phyloP scores from a whole-genome alignment of 2,113 vertebrate genomes.

The Oryzias woworae region DNA sequence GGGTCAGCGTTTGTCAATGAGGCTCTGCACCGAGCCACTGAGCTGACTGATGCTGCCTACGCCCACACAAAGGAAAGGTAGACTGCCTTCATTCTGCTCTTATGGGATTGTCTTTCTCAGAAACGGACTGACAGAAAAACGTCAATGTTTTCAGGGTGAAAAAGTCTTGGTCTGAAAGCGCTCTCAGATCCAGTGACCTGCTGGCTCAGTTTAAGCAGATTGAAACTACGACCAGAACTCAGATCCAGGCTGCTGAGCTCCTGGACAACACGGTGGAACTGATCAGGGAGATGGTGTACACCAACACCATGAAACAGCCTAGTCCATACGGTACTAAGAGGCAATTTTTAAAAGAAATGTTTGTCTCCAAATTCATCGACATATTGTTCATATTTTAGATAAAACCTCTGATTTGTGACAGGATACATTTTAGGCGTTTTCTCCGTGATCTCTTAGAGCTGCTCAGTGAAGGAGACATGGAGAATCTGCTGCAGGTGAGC shows the following conservation, averaged over 20 bases:
- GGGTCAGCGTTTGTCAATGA: slow-evolving; percentile 69
- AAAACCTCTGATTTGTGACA: neutral
- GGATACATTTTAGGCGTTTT: neutral
- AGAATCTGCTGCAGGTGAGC: slow-evolving; percentile 69
- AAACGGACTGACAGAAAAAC: neutral
- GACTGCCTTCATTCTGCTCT: neutral
- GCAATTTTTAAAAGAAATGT: neutral
- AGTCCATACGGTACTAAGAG: slow-evolving; percentile 63
- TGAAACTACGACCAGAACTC: slow-evolving; percentile 67
- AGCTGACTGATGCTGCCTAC: slow-evolving; percentile 76
- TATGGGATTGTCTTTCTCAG: neutral
- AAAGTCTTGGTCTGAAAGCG: slow-evolving; percentile 68
- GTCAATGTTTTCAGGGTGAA: slow-evolving; percentile 65
- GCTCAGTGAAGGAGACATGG: slow-evolving; percentile 67
- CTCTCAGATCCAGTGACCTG: slow-evolving; percentile 77
- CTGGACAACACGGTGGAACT: slow-evolving; percentile 81
- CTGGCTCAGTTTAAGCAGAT: slow-evolving; percentile 80
- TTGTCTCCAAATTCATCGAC: too few species aligned
- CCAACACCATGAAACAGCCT: slow-evolving; percentile 68
- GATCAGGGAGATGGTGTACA: slow-evolving; percentile 84
- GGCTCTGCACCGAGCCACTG: slow-evolving; percentile 70
- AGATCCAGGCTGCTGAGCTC: slow-evolving; percentile 76
- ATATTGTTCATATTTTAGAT: too few species aligned
- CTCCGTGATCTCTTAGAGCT: slow-evolving; percentile 57
- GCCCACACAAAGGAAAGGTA: slow-evolving; percentile 74